Conservation (phyloP, 2,888 invertebrate species). For the Amblyteles armatorius region DNA sequence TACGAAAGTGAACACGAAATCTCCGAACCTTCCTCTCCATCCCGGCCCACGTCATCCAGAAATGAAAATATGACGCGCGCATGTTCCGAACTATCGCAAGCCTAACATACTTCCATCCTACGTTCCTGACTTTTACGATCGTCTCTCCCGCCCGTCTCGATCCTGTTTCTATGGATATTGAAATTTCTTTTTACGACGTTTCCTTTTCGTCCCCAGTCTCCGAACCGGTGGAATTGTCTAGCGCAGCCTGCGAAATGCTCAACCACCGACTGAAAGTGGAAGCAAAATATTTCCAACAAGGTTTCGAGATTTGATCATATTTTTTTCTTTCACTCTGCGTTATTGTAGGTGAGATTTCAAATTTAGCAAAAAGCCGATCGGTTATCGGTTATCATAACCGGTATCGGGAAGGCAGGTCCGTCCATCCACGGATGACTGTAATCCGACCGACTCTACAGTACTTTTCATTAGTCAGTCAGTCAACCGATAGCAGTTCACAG, state of each 20-base stretch:
- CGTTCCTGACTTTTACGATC: constrained; percentile 52
- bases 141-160: constrained; percentile 42
- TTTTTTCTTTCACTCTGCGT: no score
- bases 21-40: constrained; percentile 15
- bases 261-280: not conserved
- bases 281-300: constrained; percentile 4
- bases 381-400: no score
- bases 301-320: not conserved
- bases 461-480: constrained; percentile 8
- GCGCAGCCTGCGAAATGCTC: not conserved
- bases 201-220: not conserved
- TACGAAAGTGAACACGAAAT: not conserved
- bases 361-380: no score
- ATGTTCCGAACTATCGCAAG: constrained; percentile 24
- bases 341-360: no score
- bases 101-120: constrained; percentile 12
- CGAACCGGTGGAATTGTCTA: not conserved
- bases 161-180: constrained; percentile 61
- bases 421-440: not conserved
- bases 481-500: not conserved
- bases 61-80: not conserved
- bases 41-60: not conserved
- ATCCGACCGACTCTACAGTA: not conserved
- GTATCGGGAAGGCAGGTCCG: not conserved
- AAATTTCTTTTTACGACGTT: constrained; percentile 42